Evolutionary conservation across 2,888 invertebrate genomes (phyloP).

Genomic region (Drosophila planitibia): DNA sequence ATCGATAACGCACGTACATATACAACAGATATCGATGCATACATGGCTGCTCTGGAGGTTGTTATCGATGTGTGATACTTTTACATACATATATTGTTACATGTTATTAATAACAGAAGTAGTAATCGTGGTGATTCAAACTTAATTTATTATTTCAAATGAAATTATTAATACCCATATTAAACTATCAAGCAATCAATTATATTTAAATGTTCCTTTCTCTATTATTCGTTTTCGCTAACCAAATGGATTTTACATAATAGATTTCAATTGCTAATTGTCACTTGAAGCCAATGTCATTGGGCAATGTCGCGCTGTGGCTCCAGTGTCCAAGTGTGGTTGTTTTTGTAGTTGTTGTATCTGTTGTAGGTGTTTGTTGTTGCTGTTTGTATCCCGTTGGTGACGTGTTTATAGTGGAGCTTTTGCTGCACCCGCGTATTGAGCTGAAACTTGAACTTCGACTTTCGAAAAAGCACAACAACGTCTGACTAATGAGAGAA

Average conservation of each 20-base stretch:
- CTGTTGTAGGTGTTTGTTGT: constrained; percentile 10
- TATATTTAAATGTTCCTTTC: too few relatives aligned
- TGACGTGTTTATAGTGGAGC: constrained; percentile 42
- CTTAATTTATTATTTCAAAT: neutral
- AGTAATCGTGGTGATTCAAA: neutral
- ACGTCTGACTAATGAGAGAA: constrained; percentile 75
- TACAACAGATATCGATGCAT: too few relatives aligned
- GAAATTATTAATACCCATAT: neutral
- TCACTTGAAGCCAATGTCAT: constrained; percentile 35
- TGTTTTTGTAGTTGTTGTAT: constrained; percentile 1
- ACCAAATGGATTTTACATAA: neutral
- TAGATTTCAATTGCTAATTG: neutral
- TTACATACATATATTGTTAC: neutral
- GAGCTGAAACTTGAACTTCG: constrained; percentile 72
- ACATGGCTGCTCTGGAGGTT: neutral
- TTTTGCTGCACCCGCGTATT: constrained; percentile 62
- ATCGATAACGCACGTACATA: neutral
- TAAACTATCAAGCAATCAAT: neutral
- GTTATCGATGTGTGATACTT: neutral
- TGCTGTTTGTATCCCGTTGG: constrained; percentile 24
- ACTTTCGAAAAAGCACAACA: constrained; percentile 66
- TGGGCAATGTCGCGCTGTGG: constrained; percentile 1
- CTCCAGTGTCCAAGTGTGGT: constrained; percentile 17
- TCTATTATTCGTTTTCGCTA: neutral
- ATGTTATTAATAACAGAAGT: neutral